A percentile compares a stretch with the other conserved stretches of the same genome.
These are phyloP conservation scores for Sapayoa aenigma DNA, from an alignment of 2,113 vertebrate genomes.

Conservation along the genomic window DNA sequence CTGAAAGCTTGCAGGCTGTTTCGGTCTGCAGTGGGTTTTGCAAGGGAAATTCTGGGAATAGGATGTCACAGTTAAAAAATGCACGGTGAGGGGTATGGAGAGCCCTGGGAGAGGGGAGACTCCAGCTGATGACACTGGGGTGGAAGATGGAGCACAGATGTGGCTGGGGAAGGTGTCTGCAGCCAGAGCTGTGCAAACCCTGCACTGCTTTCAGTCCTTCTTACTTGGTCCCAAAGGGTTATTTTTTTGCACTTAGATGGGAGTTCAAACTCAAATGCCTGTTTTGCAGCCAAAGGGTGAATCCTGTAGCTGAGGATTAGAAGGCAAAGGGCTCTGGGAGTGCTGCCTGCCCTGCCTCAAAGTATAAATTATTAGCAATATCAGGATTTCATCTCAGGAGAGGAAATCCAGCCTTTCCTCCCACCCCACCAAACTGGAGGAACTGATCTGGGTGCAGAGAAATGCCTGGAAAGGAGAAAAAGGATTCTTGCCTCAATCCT, in stretches of 20 bases:
- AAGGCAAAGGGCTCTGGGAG: not conserved
- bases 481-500: not conserved
- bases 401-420: not conserved
- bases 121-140: not conserved
- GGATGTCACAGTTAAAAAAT: not conserved
- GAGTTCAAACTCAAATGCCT: not conserved
- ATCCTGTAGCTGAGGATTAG: not conserved
- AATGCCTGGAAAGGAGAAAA: not conserved
- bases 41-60: not conserved
- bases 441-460: not conserved
- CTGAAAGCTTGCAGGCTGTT: not conserved
- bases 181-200: not conserved
- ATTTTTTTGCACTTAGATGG: not conserved
- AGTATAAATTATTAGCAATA: not conserved
- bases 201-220: not conserved
- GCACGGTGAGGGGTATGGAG: not conserved
- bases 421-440: not conserved
- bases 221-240: not conserved
- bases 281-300: not conserved
- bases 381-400: conserved; percentile 1
- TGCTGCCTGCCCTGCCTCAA: not conserved
- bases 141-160: not conserved
- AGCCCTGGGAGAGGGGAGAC: not conserved
- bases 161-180: not conserved
- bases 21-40: not conserved